phyloP scores from a whole-genome alignment of 64 coral and sea anemone species.

The Astreopora myriophthalma region DNA sequence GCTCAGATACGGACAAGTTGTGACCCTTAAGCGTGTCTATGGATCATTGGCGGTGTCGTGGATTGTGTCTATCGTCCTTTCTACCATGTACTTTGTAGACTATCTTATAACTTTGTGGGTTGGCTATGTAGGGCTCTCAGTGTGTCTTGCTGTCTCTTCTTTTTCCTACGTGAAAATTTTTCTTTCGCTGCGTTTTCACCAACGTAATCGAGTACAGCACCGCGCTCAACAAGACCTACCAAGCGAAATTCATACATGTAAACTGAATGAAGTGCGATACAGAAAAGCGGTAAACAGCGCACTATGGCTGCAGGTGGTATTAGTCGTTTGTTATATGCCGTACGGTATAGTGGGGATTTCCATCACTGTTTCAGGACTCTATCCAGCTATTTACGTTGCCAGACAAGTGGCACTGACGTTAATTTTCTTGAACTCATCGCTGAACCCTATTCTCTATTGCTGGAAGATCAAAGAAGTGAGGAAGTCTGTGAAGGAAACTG shows the following conservation, averaged over 20 bases:
- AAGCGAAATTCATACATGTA: neutral
- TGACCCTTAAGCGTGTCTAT: neutral
- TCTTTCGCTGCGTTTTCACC: neutral
- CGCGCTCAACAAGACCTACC: neutral
- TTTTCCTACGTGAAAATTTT: neutral
- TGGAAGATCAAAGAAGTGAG: neutral
- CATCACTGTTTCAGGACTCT: neutral
- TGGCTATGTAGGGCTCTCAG: neutral
- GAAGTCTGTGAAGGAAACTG: neutral
- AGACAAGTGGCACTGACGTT: neutral
- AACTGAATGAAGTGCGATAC: neutral
- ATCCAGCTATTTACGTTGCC: neutral
- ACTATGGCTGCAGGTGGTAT: conserved; percentile 6
- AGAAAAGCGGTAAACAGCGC: conserved; percentile 15
- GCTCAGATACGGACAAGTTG: neutral
- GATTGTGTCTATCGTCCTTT: neutral
- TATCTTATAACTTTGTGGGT: neutral
- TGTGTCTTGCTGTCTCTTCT: neutral
- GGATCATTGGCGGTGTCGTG: neutral
- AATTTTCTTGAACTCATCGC: neutral
- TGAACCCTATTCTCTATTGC: neutral
- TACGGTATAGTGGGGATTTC: neutral
- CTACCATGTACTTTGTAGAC: neutral
- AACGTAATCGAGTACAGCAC: neutral
- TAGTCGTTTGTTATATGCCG: conserved; percentile 7